These are phyloP conservation scores for Dasyurus viverrinus DNA, from an alignment of 2,113 vertebrate species.

Conservation along the genomic window DNA sequence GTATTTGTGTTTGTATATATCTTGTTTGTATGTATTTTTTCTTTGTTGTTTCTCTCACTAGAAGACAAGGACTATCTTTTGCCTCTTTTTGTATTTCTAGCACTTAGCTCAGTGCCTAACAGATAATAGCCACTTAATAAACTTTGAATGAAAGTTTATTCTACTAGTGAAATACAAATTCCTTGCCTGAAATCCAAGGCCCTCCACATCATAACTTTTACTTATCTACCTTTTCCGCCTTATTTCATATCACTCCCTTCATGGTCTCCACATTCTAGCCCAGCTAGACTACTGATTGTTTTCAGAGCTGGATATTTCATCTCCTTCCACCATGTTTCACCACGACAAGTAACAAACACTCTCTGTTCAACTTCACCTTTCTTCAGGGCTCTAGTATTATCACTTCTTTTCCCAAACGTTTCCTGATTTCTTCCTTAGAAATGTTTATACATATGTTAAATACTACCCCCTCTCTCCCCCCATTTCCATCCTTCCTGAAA, in stretches of 20 bases:
- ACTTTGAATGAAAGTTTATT: background rate
- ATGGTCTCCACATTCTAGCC: background rate
- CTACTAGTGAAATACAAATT: background rate
- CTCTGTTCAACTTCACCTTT: background rate
- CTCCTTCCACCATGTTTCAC: background rate
- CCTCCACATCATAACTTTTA: background rate
- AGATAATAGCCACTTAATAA: background rate
- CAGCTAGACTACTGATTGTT: background rate
- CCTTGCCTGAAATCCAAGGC: background rate
- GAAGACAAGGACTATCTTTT: background rate
- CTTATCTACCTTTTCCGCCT: background rate
- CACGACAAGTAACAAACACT: background rate
- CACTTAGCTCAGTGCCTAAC: background rate
- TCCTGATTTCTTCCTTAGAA: background rate
- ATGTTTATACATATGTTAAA: background rate
- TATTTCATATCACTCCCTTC: background rate
- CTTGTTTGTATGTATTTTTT: background rate
- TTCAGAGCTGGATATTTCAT: background rate
- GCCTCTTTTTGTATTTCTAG: background rate
- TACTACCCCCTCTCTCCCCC: too few species aligned
- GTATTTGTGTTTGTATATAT: background rate
- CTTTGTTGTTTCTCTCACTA: background rate
- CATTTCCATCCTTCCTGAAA: background rate
- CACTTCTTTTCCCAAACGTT: background rate
- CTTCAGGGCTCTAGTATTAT: background rate